These are phyloP conservation scores for Hydrophis major DNA, from an alignment of 2,797 vertebrate species.

Conservation along the genomic window DNA sequence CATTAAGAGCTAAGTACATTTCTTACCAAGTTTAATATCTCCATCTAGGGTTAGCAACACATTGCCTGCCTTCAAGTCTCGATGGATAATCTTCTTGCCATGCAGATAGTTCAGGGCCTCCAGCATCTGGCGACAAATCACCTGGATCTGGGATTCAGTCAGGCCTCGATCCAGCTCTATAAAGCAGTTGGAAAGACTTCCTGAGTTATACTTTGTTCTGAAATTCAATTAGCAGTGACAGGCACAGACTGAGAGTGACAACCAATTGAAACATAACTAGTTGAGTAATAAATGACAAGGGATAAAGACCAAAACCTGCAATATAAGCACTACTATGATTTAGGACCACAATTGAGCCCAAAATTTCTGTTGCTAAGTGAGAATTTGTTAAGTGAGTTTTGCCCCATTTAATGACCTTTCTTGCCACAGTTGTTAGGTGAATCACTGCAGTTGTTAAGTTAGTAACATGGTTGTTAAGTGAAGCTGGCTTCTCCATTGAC, in stretches of 20 bases:
- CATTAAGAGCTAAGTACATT: fast-evolving
- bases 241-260: not conserved
- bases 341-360: not conserved
- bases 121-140: constrained; percentile 92
- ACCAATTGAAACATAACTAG: not conserved
- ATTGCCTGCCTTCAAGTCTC: constrained; percentile 96
- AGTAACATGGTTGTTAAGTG: not conserved
- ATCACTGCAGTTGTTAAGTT: not conserved
- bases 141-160: constrained; percentile 90
- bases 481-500: not conserved
- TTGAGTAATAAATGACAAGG: not conserved
- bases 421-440: not conserved
- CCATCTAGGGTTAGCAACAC: constrained; percentile 92
- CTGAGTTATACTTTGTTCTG: not conserved
- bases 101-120: constrained; percentile 92
- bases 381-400: not conserved
- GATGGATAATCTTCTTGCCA: constrained; percentile 93
- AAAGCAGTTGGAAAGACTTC: constrained; percentile 1
- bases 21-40: constrained; percentile 90
- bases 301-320: not conserved
- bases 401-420: not conserved
- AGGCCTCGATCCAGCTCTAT: constrained; percentile 91
- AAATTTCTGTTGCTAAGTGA: not conserved
- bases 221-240: not conserved
- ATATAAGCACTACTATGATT: not conserved